Evolutionary conservation across 2,113 vertebrate species (phyloP), one percentile per base, ranked within the genome.

Genomic region (Solea solea): DNA sequence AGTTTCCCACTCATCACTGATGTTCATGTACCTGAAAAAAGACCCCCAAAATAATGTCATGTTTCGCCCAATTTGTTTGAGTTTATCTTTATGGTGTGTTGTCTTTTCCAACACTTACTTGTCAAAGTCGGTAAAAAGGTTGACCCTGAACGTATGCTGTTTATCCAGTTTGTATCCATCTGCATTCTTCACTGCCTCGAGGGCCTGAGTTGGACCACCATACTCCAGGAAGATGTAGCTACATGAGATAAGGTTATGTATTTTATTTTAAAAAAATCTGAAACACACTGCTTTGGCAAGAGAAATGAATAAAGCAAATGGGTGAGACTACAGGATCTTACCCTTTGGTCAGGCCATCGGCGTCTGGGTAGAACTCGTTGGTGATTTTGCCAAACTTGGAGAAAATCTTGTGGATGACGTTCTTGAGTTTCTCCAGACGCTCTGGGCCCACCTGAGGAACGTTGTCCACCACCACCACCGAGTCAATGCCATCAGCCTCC

Each of bases 131-230:
- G 97, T 98, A 83, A 99, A 98, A 73, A 99, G 94, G 79, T 99
- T 99, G 78, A 99, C 97, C 66, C 97, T 92, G 85, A 99, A 99
- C 0, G 96, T 99, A 74, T 99, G 98, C 51, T 99, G 97, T 56
- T 99, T 99, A 86, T 99, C 98, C 5, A 99, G 90, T 74, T 99
- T 99, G 90, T 99, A 98, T n/a, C 96, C 96, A 53, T 99, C 98
- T 4, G 97, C 96, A 0, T 94, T 98, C 85, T 99, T 99, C 53
- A 99, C 96, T 0, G 98, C 97, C 68, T 99, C 98, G 7, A 95
- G 85, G 0, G 98, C 97, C 0, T 98, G 96, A 45, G 93, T 94
- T 0, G 97, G 97, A 51, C 95, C 94, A 0, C 90, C 93, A n/a
- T 99, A 99, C 80, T 99, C 98, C 92, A 99, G 90, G 72, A 99